Percentiles rank a stretch among this genome's conserved stretches.
Evolutionary conservation across 2,888 invertebrate genomes (phyloP).

Genomic region (Ypsolopha sequella): DNA sequence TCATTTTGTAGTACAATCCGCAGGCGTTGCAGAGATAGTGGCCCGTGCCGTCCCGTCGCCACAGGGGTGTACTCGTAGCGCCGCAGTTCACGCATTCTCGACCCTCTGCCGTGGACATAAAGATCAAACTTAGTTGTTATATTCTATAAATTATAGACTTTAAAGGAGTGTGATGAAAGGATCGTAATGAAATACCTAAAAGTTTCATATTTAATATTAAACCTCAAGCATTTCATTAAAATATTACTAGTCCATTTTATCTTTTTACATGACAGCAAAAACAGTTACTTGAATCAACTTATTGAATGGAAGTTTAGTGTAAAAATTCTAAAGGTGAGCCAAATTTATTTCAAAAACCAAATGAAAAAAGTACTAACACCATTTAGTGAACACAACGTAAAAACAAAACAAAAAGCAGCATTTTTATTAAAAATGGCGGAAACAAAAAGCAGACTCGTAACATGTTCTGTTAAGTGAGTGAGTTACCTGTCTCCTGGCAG

Average conservation of each 20-base stretch:
- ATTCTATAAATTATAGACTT: too few relatives aligned
- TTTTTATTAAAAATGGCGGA: neutral
- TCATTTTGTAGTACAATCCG: conserved; percentile 99
- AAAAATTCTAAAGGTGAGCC: too few relatives aligned
- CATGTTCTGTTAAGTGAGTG: conserved; percentile 14
- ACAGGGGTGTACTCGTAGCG: conserved; percentile 96
- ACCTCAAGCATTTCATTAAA: neutral
- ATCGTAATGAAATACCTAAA: neutral
- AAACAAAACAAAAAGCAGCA: neutral
- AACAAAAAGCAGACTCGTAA: neutral
- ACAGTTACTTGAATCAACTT: too few relatives aligned
- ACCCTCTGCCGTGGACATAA: conserved; percentile 76
- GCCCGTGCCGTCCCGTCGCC: conserved; percentile 98
- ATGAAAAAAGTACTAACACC: neutral
- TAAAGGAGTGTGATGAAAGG: neutral
- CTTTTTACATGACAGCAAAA: too few relatives aligned
- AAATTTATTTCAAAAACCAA: neutral
- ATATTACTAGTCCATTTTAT: too few relatives aligned
- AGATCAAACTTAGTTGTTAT: neutral
- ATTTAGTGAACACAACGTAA: neutral
- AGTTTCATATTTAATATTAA: too few relatives aligned
- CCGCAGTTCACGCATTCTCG: conserved; percentile 99
- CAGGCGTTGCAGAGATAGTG: conserved; percentile 99
- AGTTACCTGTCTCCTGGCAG: conserved; percentile 71
- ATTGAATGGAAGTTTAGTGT: too few relatives aligned